Base-by-base conservation (phyloP, 92 coral and sea anemone species). In the Porites divaricata region DNA sequence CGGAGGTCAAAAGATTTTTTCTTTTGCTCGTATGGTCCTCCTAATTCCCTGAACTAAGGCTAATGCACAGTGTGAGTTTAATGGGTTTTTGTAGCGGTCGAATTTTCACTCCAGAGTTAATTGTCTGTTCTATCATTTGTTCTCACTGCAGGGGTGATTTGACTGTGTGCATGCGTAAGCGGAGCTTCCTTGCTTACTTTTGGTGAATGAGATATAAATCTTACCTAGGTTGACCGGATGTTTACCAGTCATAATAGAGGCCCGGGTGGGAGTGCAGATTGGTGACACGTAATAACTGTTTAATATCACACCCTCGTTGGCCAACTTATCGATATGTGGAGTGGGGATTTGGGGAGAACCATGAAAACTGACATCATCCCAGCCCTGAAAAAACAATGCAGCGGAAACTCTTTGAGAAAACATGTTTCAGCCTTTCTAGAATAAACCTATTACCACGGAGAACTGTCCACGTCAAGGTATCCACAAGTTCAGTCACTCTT, bases 331-430 rank as follows among this genome's bases (percentile, higher is more conserved):
- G 79, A 96, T 96, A 54, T 94, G 91, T 10, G 99, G 98, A 15
- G 99, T 96, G 15, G 98, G 96, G 92, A 96, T 92, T 85, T 96
- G 99, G 66, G 94, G 91, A 80, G 99, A 96, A 85, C 99, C 99
- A 76, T 96, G 99, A 51, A 96, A 96, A 78, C 99, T 88, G 76
- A 96, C 99, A 87, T 96, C 99, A 87, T 96, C 99, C 98, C 99
- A 96, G 25, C 99, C 99, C 98, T 94, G 20, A 80, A 63, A 63
- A 2, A 5, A 25, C 14, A 67, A 17, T 56, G 17, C 41, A 68
- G 58, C 6, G 67, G n/a, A 69, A 41, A 24, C 9, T 5, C 15
- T 13, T 2, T 45, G 41, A 9, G 25, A 59, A 17, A 1, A 20
- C 17, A 50, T 15, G n/a, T 6, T 24, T 6, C 15, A 26, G 2